Conservation (phyloP, 2,888 invertebrate genomes). For the Andrena minutula region DNA sequence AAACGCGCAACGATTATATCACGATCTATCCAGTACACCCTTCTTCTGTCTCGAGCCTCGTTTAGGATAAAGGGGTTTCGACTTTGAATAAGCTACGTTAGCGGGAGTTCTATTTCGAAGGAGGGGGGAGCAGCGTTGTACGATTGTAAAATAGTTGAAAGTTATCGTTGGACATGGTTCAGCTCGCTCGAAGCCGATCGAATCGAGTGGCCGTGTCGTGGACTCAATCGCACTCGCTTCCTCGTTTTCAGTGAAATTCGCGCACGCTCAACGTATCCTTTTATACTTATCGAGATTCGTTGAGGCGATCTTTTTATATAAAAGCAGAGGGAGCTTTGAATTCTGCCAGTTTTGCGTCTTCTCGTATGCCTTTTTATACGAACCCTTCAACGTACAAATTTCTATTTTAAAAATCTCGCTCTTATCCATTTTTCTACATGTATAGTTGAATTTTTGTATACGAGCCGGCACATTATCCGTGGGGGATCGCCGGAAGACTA, state of each 20-base stretch:
- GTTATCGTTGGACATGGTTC: constrained; percentile 49
- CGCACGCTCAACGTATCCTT: constrained; percentile 38
- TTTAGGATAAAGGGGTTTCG: constrained; percentile 10
- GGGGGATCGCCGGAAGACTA: background rate
- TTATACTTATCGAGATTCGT: constrained; percentile 49
- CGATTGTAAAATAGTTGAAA: constrained; percentile 49
- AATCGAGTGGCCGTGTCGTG: constrained; percentile 35
- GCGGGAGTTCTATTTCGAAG: background rate
- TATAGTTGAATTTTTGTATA: constrained; percentile 20
- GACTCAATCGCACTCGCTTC: constrained; percentile 47
- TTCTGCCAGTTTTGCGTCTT: constrained; percentile 40
- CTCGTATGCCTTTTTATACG: constrained; percentile 53
- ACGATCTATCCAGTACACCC: constrained; percentile 11
- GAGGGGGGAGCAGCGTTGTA: constrained; percentile 24
- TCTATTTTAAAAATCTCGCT: constrained; percentile 3
- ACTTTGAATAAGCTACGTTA: constrained; percentile 9
- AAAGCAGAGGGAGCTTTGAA: constrained; percentile 13
- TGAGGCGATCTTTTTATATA: constrained; percentile 43
- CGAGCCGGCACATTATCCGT: background rate
- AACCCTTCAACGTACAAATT: constrained; percentile 29
- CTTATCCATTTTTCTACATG: constrained; percentile 19
- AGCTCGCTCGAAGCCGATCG: constrained; percentile 16
- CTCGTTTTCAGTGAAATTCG: constrained; percentile 3
- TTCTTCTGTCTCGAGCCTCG: constrained; percentile 17
- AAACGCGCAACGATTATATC: background rate